Evolutionary conservation across 2,797 vertebrate genomes (phyloP).

Genomic region (Poeciliopsis gracilis): DNA sequence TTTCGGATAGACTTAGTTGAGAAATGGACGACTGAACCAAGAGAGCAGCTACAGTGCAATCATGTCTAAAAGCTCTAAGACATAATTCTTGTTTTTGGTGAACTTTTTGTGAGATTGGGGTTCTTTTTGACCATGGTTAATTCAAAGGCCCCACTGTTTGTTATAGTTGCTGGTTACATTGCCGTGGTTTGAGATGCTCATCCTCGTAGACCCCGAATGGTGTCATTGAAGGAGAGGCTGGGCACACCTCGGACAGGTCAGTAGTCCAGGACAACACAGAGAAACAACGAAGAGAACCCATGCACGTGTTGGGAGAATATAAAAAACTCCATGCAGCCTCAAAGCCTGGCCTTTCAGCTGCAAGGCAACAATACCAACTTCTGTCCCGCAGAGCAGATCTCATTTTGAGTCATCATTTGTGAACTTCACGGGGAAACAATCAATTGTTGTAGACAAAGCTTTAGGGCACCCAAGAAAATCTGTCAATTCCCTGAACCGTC

Average conservation of each 20-base stretch:
- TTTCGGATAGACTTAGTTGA: constrained; percentile 38
- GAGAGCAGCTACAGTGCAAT: constrained; percentile 11
- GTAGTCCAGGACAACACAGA: not conserved
- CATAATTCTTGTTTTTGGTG: not conserved
- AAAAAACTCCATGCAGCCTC: not conserved
- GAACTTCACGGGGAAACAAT: not conserved
- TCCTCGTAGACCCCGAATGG: not conserved
- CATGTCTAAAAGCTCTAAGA: not conserved
- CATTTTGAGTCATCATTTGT: not conserved
- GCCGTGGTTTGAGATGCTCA: not conserved
- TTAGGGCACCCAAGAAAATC: not conserved
- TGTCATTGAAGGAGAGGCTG: not conserved
- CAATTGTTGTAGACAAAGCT: not conserved
- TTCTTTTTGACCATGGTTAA: not conserved
- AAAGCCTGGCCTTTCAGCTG: not conserved
- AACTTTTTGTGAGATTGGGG: not conserved
- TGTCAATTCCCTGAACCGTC: not conserved
- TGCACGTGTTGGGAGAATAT: not conserved
- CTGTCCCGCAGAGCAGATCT: not conserved
- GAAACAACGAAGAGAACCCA: not conserved
- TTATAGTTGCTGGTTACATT: not conserved
- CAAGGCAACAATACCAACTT: not conserved
- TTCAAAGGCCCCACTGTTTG: not conserved
- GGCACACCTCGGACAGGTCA: not conserved
- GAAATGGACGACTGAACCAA: constrained; percentile 52